A percentile compares a stretch with the other conserved stretches of the same genome.
phyloP scores from a whole-genome alignment of 2,888 invertebrate genomes.

The Halictus ligatus region DNA sequence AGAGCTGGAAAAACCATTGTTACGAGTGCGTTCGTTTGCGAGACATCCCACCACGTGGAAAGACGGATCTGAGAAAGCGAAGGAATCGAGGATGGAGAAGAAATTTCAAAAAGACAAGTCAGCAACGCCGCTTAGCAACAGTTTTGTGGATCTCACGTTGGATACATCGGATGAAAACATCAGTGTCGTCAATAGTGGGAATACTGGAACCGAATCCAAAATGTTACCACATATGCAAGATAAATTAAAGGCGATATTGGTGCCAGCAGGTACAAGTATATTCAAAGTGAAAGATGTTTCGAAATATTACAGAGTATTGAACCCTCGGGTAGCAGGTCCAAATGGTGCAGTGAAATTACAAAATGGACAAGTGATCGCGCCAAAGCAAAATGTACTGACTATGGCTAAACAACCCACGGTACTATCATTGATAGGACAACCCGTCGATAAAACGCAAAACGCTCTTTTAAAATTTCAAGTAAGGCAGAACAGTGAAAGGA shows the following conservation, averaged over 20 bases:
- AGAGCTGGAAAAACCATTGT: slow-evolving; percentile 61
- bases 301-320: slow-evolving; percentile 58
- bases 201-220: slow-evolving; percentile 26
- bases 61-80: slow-evolving; percentile 63
- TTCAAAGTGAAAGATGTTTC: slow-evolving; percentile 60
- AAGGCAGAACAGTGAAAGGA: background rate
- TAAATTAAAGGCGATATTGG: slow-evolving; percentile 36
- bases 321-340: background rate
- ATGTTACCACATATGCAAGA: slow-evolving; percentile 22
- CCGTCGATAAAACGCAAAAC: background rate
- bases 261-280: slow-evolving; percentile 41
- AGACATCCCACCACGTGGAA: slow-evolving; percentile 78
- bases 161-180: slow-evolving; percentile 29
- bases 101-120: background rate
- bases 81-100: background rate
- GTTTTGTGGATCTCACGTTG: slow-evolving; percentile 60
- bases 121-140: slow-evolving; percentile 5
- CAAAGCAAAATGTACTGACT: background rate
- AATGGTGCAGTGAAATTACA: slow-evolving; percentile 6
- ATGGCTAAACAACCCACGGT: slow-evolving; percentile 9
- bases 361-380: background rate
- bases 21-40: slow-evolving; percentile 79
- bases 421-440: background rate
- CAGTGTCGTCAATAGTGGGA: background rate
- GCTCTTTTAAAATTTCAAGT: background rate